phyloP scores from a whole-genome alignment of 30 jellyfish, hydroid and myxozoan genomes.

The Cassiopea xamachana region DNA sequence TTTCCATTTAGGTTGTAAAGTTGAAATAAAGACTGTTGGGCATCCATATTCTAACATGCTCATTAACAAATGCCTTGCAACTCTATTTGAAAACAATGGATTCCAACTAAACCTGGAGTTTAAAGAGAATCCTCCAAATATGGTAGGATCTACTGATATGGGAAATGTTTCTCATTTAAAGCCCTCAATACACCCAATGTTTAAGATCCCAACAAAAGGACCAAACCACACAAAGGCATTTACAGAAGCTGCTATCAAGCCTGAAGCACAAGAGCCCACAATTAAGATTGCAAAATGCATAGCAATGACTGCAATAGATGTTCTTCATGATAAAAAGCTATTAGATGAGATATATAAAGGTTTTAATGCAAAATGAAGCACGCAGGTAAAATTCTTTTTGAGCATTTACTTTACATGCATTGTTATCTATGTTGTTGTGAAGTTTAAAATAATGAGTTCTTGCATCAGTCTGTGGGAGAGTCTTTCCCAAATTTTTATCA shows the following conservation, averaged over 20 bases:
- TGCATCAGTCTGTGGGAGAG: too few relatives aligned
- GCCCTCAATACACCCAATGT: conserved; percentile 96
- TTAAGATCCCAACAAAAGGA: conserved; percentile 73
- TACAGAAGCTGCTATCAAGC: conserved; percentile 81
- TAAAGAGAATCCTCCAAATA: conserved; percentile 62
- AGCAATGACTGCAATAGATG: conserved; percentile 79
- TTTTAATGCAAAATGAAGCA: conserved; percentile 2
- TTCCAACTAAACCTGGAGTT: conserved; percentile 47
- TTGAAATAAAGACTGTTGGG: conserved; percentile 55
- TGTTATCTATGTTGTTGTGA: too few relatives aligned
- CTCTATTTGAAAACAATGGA: conserved; percentile 67
- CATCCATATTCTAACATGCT: conserved; percentile 68
- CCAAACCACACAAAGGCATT: conserved; percentile 85
- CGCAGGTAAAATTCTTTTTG: neutral
- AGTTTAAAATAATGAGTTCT: too few relatives aligned
- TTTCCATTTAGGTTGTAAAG: conserved; percentile 62
- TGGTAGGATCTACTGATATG: conserved; percentile 94
- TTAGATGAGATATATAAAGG: conserved; percentile 41
- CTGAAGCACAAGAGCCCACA: conserved; percentile 77
- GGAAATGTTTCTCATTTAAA: conserved; percentile 92
- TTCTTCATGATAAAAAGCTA: conserved; percentile 46
- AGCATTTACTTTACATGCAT: too few relatives aligned
- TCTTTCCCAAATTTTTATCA: too few relatives aligned
- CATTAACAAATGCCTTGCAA: conserved; percentile 59
- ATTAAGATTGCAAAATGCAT: conserved; percentile 53